A percentile compares a stretch with the other conserved stretches of the same genome.
phyloP scores from a whole-genome alignment of 2,113 vertebrate genomes.

The Platichthys flesus region DNA sequence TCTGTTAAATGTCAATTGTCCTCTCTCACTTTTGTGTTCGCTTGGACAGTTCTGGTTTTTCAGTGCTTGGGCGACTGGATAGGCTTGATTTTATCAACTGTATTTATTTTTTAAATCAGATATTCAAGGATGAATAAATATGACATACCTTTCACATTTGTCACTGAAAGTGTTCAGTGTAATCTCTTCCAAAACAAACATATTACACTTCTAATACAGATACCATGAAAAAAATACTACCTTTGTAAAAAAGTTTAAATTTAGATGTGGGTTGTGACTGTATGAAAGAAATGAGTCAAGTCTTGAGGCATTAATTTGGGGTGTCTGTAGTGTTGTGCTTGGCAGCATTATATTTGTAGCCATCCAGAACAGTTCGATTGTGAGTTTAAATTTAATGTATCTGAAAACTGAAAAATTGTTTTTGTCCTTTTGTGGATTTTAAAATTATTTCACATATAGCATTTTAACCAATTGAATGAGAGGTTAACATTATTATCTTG shows the following conservation, averaged over 20 bases:
- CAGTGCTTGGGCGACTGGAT: not conserved
- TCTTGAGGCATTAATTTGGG: not conserved
- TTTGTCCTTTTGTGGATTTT: too few relatives aligned
- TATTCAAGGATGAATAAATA: not conserved
- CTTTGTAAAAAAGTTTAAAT: not conserved
- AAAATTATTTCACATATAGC: too few relatives aligned
- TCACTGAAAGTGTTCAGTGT: not conserved
- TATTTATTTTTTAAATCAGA: not conserved
- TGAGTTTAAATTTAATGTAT: too few relatives aligned
- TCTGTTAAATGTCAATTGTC: conserved; percentile 4
- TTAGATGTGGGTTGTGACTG: not conserved
- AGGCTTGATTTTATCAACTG: not conserved
- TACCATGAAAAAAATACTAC: not conserved
- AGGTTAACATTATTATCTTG: too few relatives aligned
- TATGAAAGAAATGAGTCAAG: not conserved
- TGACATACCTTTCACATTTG: not conserved
- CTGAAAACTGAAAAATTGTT: too few relatives aligned
- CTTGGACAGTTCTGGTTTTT: not conserved
- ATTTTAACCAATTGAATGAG: too few relatives aligned
- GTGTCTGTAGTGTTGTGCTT: not conserved
- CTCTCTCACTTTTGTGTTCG: not conserved
- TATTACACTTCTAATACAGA: not conserved
- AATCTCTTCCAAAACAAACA: not conserved
- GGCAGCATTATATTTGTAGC: too few relatives aligned
- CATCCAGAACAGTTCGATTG: too few relatives aligned